Percentiles rank a stretch among this genome's conserved stretches.
These are phyloP conservation scores for Scotopteryx bipunctaria DNA, from an alignment of 2,888 invertebrate species.

Conservation along the genomic window DNA sequence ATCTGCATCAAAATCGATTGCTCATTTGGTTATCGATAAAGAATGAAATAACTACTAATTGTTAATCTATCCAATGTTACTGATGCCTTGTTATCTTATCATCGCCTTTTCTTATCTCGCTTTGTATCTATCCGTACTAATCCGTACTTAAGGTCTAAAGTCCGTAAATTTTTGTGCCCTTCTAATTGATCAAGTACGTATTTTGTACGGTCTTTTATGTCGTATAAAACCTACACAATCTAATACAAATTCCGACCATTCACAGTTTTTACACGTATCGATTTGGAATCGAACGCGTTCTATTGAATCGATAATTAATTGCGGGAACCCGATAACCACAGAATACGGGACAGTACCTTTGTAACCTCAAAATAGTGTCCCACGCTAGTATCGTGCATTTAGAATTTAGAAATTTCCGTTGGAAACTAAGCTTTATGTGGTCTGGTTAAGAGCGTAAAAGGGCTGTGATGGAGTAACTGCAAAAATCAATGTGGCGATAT, in stretches of 20 bases:
- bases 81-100: no score
- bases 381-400: slow-evolving; percentile 49
- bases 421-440: slow-evolving; percentile 43
- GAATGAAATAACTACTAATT: no score
- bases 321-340: slow-evolving; percentile 54
- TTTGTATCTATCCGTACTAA: neutral
- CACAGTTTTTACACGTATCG: slow-evolving; percentile 54
- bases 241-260: slow-evolving; percentile 52
- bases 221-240: slow-evolving; percentile 34
- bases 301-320: slow-evolving; percentile 63
- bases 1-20: slow-evolving; percentile 24
- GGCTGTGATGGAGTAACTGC: slow-evolving; percentile 34
- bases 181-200: neutral
- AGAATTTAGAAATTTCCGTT: slow-evolving; percentile 13
- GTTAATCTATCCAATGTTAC: no score
- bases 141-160: neutral
- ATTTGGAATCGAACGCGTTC: slow-evolving; percentile 54
- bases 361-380: slow-evolving; percentile 70
- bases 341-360: slow-evolving; percentile 11
- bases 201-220: slow-evolving; percentile 4
- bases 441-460: slow-evolving; percentile 37
- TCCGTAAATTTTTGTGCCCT: neutral
- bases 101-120: neutral
- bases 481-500: slow-evolving; percentile 55
- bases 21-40: slow-evolving; percentile 26